These are phyloP conservation scores for Sphenodon punctatus DNA, from an alignment of 2,797 vertebrate genomes.

Conservation along the genomic window DNA sequence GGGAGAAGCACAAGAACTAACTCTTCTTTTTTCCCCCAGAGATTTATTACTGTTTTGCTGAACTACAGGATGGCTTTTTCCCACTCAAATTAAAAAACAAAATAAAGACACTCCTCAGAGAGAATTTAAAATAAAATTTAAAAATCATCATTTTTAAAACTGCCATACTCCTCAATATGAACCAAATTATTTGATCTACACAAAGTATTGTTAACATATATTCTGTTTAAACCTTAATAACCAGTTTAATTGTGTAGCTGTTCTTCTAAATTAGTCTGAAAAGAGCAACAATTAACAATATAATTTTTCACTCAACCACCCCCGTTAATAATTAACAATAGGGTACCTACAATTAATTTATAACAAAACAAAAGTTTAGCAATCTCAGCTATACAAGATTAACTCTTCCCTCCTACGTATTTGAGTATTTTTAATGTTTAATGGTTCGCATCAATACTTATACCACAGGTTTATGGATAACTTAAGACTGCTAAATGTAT, in stretches of 20 bases:
- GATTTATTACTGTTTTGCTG: background rate
- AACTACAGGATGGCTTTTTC: background rate
- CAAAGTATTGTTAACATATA: slow-evolving; percentile 22
- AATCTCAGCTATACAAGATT: slow-evolving; percentile 45
- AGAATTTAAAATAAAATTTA: background rate
- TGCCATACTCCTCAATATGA: background rate
- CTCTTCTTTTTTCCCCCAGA: background rate
- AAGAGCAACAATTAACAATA: slow-evolving; percentile 71
- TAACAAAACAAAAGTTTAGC: slow-evolving; percentile 53
- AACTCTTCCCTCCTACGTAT: slow-evolving; percentile 63
- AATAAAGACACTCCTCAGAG: background rate
- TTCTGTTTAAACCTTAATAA: slow-evolving; percentile 37
- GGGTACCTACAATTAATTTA: slow-evolving; percentile 52
- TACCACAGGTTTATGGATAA: slow-evolving; percentile 26
- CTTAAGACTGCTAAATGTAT: slow-evolving; percentile 13
- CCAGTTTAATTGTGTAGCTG: slow-evolving; percentile 12
- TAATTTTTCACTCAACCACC: slow-evolving; percentile 55
- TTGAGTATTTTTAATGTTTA: slow-evolving; percentile 50
- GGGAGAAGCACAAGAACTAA: background rate
- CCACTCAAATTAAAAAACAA: background rate
- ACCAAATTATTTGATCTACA: slow-evolving; percentile 33
- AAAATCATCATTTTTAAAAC: no score
- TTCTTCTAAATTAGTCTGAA: slow-evolving; percentile 48
- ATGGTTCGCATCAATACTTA: slow-evolving; percentile 55
- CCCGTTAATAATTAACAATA: slow-evolving; percentile 72